Evolutionary conservation across 1,140 invertebrate genomes (phyloP).

Genomic region (Ectropis grisescens): DNA sequence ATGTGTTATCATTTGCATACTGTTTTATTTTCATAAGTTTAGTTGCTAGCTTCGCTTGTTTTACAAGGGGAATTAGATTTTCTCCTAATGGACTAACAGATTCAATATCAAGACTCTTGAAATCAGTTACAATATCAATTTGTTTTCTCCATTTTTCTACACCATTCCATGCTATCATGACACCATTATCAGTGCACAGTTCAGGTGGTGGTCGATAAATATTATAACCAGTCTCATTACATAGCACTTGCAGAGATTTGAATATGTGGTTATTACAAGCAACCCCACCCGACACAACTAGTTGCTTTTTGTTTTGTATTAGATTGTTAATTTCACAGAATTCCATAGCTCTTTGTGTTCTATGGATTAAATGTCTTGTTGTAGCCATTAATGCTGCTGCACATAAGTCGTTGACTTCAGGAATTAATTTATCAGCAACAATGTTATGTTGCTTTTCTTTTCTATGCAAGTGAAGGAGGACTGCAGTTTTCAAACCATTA

Average conservation of each 20-base stretch:
- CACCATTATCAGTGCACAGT: conserved; percentile 96
- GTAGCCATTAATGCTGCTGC: conserved; percentile 84
- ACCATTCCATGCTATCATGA: conserved; percentile 99
- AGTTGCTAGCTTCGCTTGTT: conserved; percentile 34
- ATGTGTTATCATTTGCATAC: no score
- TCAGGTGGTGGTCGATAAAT: conserved; percentile 83
- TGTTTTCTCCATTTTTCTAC: conserved; percentile 77
- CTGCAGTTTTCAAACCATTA: conserved; percentile 49
- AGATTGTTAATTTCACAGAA: conserved; percentile 76
- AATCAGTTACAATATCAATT: conserved; percentile 42
- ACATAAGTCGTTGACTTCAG: conserved; percentile 86
- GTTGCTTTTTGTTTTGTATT: conserved; percentile 70
- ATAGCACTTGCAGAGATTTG: conserved; percentile 77
- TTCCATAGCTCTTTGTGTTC: conserved; percentile 87
- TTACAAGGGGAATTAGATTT: conserved; percentile 34
- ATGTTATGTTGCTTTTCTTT: conserved; percentile 58
- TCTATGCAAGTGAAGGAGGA: conserved; percentile 33
- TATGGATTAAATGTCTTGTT: conserved; percentile 83
- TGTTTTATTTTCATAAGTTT: conserved; percentile 50
- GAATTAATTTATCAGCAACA: conserved; percentile 79
- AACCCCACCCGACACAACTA: conserved; percentile 94
- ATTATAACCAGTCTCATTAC: conserved; percentile 76
- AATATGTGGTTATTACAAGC: conserved; percentile 93
- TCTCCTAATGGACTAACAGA: conserved; percentile 39
- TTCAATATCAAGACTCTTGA: conserved; percentile 41